A percentile compares a stretch with the other conserved stretches of the same genome.
phyloP scores from a whole-genome alignment of 2,888 invertebrate species.

The Anthophora plumipes region DNA sequence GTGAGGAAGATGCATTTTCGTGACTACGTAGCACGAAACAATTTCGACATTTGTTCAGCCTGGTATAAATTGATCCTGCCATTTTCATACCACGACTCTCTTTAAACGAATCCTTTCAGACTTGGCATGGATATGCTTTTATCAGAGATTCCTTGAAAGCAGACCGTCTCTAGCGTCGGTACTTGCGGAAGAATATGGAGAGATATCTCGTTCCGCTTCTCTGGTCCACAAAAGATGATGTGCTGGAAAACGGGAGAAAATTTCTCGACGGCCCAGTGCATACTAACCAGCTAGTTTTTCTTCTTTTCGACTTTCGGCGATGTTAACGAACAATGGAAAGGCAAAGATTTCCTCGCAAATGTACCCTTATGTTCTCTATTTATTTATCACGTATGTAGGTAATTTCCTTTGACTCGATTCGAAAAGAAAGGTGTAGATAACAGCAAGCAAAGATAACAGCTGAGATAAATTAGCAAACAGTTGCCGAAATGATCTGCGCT shows the following conservation, averaged over 20 bases:
- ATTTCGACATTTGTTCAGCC: slow-evolving; percentile 39
- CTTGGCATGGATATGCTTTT: slow-evolving; percentile 69
- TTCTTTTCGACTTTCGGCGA: slow-evolving; percentile 19
- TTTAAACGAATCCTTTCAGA: slow-evolving; percentile 67
- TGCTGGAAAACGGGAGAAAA: slow-evolving; percentile 13
- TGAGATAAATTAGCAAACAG: no score
- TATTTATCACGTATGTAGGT: no score
- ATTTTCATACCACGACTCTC: slow-evolving; percentile 56
- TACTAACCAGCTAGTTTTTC: slow-evolving; percentile 42
- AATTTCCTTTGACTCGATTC: no score
- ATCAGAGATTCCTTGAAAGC: slow-evolving; percentile 67
- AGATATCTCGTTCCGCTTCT: slow-evolving; percentile 46
- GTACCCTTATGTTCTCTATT: no score
- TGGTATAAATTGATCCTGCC: slow-evolving; percentile 56
- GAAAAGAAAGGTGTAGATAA: no score
- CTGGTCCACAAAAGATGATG: slow-evolving; percentile 48
- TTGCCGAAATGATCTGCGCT: no score
- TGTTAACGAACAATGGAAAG: no score
- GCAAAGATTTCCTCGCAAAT: no score
- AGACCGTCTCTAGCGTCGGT: slow-evolving; percentile 36
- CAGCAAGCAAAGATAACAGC: no score
- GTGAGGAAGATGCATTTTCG: not conserved
- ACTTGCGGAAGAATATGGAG: slow-evolving; percentile 58
- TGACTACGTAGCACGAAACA: slow-evolving; percentile 23
- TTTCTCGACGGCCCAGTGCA: slow-evolving; percentile 4